These are phyloP conservation scores for Daboia siamensis DNA, from an alignment of 2,113 vertebrate species.

Conservation along the genomic window DNA sequence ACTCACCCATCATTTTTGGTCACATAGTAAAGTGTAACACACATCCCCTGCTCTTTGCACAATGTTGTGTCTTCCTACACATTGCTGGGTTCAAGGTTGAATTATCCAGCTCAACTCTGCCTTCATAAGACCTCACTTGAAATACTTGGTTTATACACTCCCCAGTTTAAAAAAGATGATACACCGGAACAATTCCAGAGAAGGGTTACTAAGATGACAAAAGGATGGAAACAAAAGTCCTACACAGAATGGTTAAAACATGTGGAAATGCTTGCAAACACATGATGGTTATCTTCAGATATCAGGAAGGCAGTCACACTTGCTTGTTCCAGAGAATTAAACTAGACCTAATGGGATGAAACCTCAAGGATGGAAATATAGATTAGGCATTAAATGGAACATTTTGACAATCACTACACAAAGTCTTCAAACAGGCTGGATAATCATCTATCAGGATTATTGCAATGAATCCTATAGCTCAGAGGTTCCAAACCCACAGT, in stretches of 20 bases:
- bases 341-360: not conserved
- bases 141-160: too few relatives aligned
- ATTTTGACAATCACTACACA: not conserved
- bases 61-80: not conserved
- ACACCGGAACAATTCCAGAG: not conserved
- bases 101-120: too few relatives aligned
- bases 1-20: not conserved
- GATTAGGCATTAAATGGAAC: not conserved
- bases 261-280: not conserved
- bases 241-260: not conserved
- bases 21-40: not conserved
- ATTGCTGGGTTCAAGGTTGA: not conserved
- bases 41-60: not conserved
- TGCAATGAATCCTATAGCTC: not conserved
- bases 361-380: not conserved
- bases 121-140: too few relatives aligned
- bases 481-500: too few relatives aligned
- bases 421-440: not conserved
- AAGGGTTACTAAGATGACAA: not conserved
- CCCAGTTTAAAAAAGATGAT: not conserved
- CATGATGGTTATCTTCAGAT: not conserved
- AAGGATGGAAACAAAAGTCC: not conserved
- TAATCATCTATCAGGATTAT: not conserved
- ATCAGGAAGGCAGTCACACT: not conserved
- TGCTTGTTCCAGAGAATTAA: not conserved